Evolutionary conservation across 35 echinoderm and acorn worm species (phyloP).

Genomic region (Stichopus chloronotus): DNA sequence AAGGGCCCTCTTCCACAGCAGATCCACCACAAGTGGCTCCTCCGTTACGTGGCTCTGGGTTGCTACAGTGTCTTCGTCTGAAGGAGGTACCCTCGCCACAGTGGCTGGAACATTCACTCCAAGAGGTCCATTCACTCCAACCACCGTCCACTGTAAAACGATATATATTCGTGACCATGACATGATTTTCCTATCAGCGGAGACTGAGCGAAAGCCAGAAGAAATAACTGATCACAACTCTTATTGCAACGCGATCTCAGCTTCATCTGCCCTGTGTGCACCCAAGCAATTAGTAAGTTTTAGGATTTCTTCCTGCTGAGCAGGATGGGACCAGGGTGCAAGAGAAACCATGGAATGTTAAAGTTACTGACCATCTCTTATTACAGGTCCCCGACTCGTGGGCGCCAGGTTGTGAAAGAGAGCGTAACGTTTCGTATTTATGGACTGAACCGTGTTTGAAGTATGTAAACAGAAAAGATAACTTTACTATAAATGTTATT

Average conservation of each 20-base stretch:
- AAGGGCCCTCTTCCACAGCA: conserved; percentile 60
- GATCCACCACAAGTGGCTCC: conserved; percentile 66
- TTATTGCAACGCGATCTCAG: not conserved
- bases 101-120: conserved; percentile 85
- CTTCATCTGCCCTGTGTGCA: too few relatives aligned
- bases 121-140: conserved; percentile 75
- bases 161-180: not conserved
- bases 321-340: too few relatives aligned
- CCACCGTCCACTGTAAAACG: conserved; percentile 76
- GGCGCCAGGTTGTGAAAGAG: too few relatives aligned
- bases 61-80: conserved; percentile 66
- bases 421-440: too few relatives aligned
- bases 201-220: not conserved
- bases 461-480: too few relatives aligned
- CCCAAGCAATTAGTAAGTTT: too few relatives aligned
- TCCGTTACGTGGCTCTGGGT: conserved; percentile 69
- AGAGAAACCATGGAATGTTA: too few relatives aligned
- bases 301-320: too few relatives aligned
- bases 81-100: conserved; percentile 82
- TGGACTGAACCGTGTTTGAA: too few relatives aligned
- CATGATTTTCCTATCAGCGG: not conserved
- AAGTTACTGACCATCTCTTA: too few relatives aligned
- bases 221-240: not conserved
- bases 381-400: too few relatives aligned
- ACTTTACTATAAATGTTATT: too few relatives aligned